Conservation (phyloP, 2,113 vertebrate genomes). For the Odocoileus hemionus region DNA sequence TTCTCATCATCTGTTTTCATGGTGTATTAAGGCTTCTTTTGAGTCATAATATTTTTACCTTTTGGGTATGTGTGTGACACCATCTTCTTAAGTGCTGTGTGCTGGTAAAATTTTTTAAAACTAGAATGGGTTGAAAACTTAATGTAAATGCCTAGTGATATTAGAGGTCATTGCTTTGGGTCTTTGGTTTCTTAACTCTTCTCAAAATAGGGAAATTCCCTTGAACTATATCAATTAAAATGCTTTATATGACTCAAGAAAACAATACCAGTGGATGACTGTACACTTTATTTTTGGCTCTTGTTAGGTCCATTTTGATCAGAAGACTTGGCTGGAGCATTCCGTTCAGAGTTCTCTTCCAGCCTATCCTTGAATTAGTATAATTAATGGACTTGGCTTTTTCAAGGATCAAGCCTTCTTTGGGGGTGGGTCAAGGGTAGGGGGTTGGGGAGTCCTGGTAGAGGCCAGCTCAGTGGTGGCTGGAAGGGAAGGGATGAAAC, state of each 20-base stretch:
- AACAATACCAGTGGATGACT: slow-evolving; percentile 6
- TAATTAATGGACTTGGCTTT: slow-evolving; percentile 12
- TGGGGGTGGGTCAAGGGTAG: background rate
- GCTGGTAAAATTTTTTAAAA: background rate
- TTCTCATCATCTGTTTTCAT: background rate
- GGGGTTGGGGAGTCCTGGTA: slow-evolving; percentile 54
- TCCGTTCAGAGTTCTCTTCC: slow-evolving; percentile 54
- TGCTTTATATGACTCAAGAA: slow-evolving; percentile 44
- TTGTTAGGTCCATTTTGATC: slow-evolving; percentile 44
- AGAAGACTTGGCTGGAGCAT: slow-evolving; percentile 40
- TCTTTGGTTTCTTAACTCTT: slow-evolving; percentile 51
- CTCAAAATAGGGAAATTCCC: slow-evolving; percentile 14
- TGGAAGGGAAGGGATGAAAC: slow-evolving; percentile 42
- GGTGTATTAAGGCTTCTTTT: slow-evolving; percentile 22
- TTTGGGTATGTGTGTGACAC: background rate
- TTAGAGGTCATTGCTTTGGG: slow-evolving; percentile 38
- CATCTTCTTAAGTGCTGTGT: slow-evolving; percentile 4
- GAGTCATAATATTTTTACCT: slow-evolving; percentile 18
- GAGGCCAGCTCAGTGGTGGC: slow-evolving; percentile 55
- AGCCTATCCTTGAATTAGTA: background rate
- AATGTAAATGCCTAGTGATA: slow-evolving; percentile 15
- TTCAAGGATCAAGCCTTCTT: slow-evolving; percentile 27
- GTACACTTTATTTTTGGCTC: slow-evolving; percentile 47
- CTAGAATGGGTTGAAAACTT: slow-evolving; percentile 42
- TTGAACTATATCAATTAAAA: slow-evolving; percentile 6